phyloP scores from a whole-genome alignment of 2,888 invertebrate genomes.

The Cryptocheilus praepositus region DNA sequence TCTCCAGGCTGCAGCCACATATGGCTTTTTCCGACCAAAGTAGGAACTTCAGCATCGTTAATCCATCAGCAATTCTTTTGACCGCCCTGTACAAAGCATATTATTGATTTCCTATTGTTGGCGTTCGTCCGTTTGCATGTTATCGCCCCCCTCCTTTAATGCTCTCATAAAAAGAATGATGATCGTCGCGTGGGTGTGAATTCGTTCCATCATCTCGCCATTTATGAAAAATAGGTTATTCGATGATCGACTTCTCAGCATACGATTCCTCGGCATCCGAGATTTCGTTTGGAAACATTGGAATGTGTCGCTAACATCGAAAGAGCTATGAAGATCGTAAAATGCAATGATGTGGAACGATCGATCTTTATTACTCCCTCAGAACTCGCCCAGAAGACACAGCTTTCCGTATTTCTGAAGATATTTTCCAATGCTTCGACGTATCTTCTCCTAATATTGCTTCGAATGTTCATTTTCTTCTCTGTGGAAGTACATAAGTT shows the following conservation, averaged over 20 bases:
- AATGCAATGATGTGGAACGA: constrained; percentile 2
- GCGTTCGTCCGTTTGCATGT: not conserved
- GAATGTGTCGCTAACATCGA: not conserved
- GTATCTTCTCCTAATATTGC: no score
- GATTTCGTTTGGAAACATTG: not conserved
- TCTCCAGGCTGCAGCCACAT: no score
- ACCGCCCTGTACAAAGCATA: constrained; percentile 45
- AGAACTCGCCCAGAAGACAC: no score
- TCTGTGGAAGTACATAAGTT: no score
- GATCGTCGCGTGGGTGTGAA: not conserved
- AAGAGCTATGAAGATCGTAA: not conserved
- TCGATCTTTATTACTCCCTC: not conserved
- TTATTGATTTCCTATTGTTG: constrained; percentile 44
- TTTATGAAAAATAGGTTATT: not conserved
- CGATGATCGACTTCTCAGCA: no score
- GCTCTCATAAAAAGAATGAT: not conserved
- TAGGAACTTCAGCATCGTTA: constrained; percentile 26
- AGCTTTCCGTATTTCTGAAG: no score
- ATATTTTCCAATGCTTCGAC: no score
- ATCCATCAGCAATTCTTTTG: constrained; percentile 43
- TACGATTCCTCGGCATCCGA: no score
- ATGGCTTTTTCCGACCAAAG: constrained; percentile 16
- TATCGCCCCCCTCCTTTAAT: not conserved
- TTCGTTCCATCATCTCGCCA: not conserved
- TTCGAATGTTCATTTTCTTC: no score